phyloP scores from a whole-genome alignment of 2,797 vertebrate genomes.

The Euthynnus affinis region DNA sequence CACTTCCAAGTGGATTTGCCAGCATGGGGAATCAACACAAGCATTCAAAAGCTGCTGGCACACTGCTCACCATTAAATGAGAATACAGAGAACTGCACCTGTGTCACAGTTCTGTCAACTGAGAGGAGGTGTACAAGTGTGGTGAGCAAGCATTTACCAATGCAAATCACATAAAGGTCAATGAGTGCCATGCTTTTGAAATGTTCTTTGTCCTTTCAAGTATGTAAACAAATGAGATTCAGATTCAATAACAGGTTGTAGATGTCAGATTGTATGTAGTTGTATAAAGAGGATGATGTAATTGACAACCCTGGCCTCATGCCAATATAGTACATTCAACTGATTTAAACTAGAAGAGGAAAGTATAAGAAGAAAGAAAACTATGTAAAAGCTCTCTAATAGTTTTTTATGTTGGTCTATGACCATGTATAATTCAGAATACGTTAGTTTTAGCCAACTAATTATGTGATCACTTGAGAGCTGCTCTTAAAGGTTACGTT shows the following conservation, averaged over 20 bases:
- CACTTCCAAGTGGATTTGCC: conserved; percentile 17
- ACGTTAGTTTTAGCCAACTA: not conserved
- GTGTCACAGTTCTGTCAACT: conserved; percentile 17
- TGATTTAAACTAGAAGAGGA: too few species aligned
- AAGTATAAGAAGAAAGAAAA: too few species aligned
- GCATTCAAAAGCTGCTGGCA: conserved; percentile 4
- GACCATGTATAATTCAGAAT: too few species aligned
- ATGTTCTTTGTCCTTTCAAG: conserved; percentile 11
- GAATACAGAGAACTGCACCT: conserved; percentile 7
- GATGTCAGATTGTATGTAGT: too few species aligned
- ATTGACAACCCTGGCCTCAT: too few species aligned
- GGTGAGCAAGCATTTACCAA: conserved; percentile 30
- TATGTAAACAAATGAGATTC: conserved; percentile 16
- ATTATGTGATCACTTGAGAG: not conserved
- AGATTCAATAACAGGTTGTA: not conserved
- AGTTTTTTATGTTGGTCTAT: not conserved
- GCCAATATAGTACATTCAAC: too few species aligned
- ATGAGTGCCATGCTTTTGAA: conserved; percentile 3
- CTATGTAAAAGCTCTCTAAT: not conserved
- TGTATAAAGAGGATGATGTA: too few species aligned
- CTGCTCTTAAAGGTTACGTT: not conserved
- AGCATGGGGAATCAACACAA: conserved; percentile 10
- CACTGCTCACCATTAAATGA: not conserved
- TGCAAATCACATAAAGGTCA: conserved; percentile 49
- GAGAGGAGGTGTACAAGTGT: conserved; percentile 1